phyloP scores from a whole-genome alignment of 2,797 vertebrate species.

The Bradypus variegatus region DNA sequence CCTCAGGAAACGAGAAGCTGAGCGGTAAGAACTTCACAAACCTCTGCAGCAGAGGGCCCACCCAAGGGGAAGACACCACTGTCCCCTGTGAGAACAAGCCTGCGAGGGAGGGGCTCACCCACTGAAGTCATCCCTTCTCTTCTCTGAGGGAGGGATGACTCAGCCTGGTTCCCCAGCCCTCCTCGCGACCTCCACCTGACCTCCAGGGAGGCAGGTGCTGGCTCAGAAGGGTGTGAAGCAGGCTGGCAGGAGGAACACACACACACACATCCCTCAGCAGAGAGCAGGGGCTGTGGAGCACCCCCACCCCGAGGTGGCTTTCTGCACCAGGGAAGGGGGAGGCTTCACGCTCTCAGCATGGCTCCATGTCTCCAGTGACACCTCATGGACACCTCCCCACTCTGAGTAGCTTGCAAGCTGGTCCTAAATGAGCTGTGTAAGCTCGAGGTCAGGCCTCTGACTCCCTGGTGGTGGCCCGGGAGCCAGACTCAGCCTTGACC shows the following conservation, averaged over 20 bases:
- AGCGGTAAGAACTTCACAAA: neutral
- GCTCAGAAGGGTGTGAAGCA: neutral
- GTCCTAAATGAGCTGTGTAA: neutral
- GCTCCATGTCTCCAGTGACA: neutral
- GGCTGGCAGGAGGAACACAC: too few species aligned
- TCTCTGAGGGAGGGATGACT: slow-evolving; percentile 13
- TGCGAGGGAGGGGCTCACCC: neutral
- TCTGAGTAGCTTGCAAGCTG: neutral
- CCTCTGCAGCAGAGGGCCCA: neutral
- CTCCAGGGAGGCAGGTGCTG: neutral
- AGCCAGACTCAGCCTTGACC: neutral
- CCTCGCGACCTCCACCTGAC: neutral
- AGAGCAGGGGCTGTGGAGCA: neutral
- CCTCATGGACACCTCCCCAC: neutral
- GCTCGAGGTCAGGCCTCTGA: neutral
- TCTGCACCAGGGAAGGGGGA: neutral
- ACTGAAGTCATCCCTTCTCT: neutral
- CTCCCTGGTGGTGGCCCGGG: neutral
- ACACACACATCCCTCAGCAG: neutral
- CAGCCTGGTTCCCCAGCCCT: neutral
- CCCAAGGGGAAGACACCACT: neutral
- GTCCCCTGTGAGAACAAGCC: neutral
- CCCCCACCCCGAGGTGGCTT: neutral
- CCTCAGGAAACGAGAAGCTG: neutral
- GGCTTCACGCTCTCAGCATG: neutral